phyloP scores from a whole-genome alignment of 2,888 invertebrate genomes.

The Hedychridium roseum region DNA sequence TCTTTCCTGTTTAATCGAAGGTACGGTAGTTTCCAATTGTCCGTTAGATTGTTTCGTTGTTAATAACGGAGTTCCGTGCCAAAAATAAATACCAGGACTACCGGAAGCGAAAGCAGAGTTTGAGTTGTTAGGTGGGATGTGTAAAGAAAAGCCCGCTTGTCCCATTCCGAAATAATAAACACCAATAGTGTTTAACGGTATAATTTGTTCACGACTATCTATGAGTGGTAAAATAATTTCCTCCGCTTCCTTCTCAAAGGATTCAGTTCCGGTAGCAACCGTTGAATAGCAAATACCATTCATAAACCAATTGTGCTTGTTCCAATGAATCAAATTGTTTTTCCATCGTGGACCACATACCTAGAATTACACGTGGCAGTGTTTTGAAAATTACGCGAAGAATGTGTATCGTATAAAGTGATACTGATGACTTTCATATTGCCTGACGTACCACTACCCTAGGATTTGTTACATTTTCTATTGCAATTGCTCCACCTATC shows the following conservation, averaged over 20 bases:
- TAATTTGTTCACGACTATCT: background rate
- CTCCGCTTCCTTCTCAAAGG: conserved; percentile 23
- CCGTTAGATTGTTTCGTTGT: conserved; percentile 1
- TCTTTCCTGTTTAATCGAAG: conserved; percentile 1
- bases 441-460: conserved; percentile 52
- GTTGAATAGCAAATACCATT: conserved; percentile 53
- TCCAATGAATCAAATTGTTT: conserved; percentile 22
- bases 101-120: conserved; percentile 45
- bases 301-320: conserved; percentile 30
- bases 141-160: conserved; percentile 46
- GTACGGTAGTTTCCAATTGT: conserved; percentile 6
- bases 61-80: conserved; percentile 46
- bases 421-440: too few relatives aligned
- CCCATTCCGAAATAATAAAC: conserved; percentile 41
- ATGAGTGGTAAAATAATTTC: conserved; percentile 6
- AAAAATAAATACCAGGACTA: conserved; percentile 55
- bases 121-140: conserved; percentile 23
- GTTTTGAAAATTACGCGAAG: too few relatives aligned
- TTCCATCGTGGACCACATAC: conserved; percentile 63
- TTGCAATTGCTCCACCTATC: conserved; percentile 61
- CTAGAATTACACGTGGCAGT: too few relatives aligned
- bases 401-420: too few relatives aligned
- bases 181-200: background rate
- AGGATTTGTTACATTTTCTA: conserved; percentile 44
- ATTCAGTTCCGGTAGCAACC: background rate